Conservation (phyloP, 2,113 vertebrate genomes). For the Sinocyclocheilus anshuiensis region DNA sequence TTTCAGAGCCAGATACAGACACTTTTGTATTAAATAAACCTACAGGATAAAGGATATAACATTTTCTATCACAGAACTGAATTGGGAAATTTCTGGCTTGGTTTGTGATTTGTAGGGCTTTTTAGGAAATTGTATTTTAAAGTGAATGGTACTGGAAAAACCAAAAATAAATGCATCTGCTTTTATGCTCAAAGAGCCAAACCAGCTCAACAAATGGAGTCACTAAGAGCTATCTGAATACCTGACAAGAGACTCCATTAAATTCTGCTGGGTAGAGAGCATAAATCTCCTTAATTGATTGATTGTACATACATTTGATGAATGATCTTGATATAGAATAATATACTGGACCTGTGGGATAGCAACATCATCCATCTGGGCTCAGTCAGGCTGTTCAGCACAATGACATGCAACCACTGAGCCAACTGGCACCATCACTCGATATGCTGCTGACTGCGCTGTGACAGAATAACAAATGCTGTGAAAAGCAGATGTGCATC, state of each 20-base stretch:
- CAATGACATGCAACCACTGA: neutral
- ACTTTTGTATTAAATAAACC: neutral
- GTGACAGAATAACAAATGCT: neutral
- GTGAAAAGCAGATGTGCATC: neutral
- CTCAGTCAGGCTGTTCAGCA: neutral
- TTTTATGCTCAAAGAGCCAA: neutral
- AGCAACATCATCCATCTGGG: conserved; percentile 16
- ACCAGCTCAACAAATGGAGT: neutral
- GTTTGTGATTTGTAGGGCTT: neutral
- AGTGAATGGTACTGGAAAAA: neutral
- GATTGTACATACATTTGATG: conserved; percentile 1
- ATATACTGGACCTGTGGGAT: conserved; percentile 7
- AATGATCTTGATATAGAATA: neutral
- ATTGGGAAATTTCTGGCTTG: neutral
- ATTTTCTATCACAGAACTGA: neutral
- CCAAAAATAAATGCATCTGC: neutral
- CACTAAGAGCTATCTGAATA: neutral
- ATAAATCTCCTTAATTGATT: conserved; percentile 5
- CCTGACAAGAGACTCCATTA: neutral
- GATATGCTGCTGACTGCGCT: neutral
- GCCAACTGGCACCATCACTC: neutral
- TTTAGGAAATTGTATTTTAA: neutral
- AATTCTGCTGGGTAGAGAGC: neutral
- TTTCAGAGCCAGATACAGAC: neutral
- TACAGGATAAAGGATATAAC: neutral